Conservation (phyloP, 2,888 invertebrate species). For the Drosophila cognata region DNA sequence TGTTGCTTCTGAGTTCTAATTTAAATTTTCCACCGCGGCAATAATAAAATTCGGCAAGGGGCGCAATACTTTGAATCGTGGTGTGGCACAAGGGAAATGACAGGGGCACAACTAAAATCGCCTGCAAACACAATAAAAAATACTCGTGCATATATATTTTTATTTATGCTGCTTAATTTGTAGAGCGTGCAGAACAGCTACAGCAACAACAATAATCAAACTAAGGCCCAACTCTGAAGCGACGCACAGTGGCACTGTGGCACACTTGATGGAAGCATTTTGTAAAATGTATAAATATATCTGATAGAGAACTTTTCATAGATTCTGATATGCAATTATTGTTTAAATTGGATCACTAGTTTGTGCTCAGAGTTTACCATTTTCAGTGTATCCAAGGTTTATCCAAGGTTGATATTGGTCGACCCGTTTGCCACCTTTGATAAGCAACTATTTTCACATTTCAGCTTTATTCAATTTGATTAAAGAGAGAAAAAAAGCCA, state of each 20-base stretch:
- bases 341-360: background rate
- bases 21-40: constrained; percentile 82
- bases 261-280: background rate
- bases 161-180: constrained; percentile 79
- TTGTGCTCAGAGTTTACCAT: background rate
- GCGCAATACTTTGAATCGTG: constrained; percentile 13
- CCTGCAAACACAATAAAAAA: constrained; percentile 55
- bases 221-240: constrained; percentile 3
- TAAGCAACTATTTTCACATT: background rate
- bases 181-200: constrained; percentile 61
- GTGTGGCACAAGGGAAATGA: background rate
- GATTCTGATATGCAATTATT: background rate
- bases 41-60: constrained; percentile 69
- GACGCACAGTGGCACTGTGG: background rate
- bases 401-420: background rate
- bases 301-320: rapidly evolving
- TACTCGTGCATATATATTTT: constrained; percentile 52
- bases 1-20: constrained; percentile 79
- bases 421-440: too few species aligned
- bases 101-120: constrained; percentile 6
- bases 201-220: constrained; percentile 38
- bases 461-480: background rate
- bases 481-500: background rate
- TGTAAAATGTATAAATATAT: background rate
- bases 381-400: background rate